These are phyloP conservation scores for Arrhopalites spinosus DNA, from an alignment of 2,888 invertebrate species.

Conservation along the genomic window DNA sequence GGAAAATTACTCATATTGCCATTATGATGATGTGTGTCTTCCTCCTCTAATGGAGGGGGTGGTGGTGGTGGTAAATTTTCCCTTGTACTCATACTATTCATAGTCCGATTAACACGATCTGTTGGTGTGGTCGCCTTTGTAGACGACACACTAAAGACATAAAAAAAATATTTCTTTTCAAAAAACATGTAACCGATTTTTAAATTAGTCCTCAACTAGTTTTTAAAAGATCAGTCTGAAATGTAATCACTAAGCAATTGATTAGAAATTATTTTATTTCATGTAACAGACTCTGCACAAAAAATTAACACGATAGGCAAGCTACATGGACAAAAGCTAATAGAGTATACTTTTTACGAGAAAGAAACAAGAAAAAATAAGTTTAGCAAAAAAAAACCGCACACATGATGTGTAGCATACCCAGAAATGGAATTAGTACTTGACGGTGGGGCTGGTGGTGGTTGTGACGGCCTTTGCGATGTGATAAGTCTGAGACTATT, in stretches of 20 bases:
- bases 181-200: too few species aligned
- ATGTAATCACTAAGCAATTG: too few species aligned
- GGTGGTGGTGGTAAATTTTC: constrained; percentile 74
- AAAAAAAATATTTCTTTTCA: too few species aligned
- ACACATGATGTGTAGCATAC: constrained; percentile 6
- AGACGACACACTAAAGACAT: constrained; percentile 48
- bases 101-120: constrained; percentile 53
- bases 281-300: too few species aligned
- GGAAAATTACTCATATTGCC: constrained; percentile 28
- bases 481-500: constrained; percentile 26
- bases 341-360: too few species aligned
- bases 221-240: too few species aligned
- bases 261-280: too few species aligned
- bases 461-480: constrained; percentile 76
- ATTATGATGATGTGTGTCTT: neutral
- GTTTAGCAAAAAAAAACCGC: neutral
- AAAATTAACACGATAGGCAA: too few species aligned
- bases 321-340: too few species aligned
- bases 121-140: constrained; percentile 68
- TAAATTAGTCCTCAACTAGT: too few species aligned
- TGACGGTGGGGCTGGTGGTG: constrained; percentile 84
- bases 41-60: constrained; percentile 56
- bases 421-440: constrained; percentile 5
- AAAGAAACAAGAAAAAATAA: too few species aligned
- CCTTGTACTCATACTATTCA: constrained; percentile 69